Percentiles rank a stretch among this genome's conserved stretches.
Evolutionary conservation across 2,113 vertebrate species (phyloP).

Genomic region (Pseudorhombus dupliciocellatus): DNA sequence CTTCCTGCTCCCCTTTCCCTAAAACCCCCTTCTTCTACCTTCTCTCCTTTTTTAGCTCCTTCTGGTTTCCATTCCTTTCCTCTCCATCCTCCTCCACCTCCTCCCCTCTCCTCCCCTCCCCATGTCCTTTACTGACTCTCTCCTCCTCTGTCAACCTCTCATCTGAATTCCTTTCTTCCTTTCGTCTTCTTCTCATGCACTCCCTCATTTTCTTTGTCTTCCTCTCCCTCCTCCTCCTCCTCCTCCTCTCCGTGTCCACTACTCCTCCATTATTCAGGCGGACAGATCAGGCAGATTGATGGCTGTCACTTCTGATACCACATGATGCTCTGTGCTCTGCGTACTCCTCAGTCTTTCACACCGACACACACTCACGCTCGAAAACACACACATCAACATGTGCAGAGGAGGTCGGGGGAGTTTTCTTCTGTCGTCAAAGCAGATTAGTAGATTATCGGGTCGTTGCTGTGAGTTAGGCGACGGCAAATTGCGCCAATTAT

Average conservation of each 20-base stretch:
- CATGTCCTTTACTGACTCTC: background rate
- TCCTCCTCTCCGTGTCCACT: slow-evolving; percentile 6
- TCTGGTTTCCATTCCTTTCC: background rate
- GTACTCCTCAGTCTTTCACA: slow-evolving; percentile 23
- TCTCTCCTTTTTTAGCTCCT: background rate
- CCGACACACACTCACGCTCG: background rate
- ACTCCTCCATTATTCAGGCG: slow-evolving; percentile 38
- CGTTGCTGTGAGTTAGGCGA: slow-evolving; percentile 30
- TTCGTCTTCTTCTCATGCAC: background rate
- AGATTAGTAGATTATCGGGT: slow-evolving; percentile 43
- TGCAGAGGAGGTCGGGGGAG: background rate
- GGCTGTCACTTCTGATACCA: slow-evolving; percentile 62
- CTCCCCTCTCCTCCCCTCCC: no score
- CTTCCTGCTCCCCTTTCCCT: background rate
- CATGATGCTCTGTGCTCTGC: slow-evolving; percentile 35
- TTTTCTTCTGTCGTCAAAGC: background rate
- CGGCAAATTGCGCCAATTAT: slow-evolving; percentile 46
- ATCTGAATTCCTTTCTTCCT: background rate
- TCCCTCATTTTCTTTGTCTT: background rate
- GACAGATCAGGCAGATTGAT: slow-evolving; percentile 60
- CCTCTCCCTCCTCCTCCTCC: slow-evolving; percentile 13
- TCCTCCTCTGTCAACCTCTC: background rate
- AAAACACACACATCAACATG: slow-evolving; percentile 3
- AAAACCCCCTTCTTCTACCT: background rate
- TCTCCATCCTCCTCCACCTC: background rate